Conservation (phyloP, 2,888 invertebrate species). For the Chamaedrilus cognettii region DNA sequence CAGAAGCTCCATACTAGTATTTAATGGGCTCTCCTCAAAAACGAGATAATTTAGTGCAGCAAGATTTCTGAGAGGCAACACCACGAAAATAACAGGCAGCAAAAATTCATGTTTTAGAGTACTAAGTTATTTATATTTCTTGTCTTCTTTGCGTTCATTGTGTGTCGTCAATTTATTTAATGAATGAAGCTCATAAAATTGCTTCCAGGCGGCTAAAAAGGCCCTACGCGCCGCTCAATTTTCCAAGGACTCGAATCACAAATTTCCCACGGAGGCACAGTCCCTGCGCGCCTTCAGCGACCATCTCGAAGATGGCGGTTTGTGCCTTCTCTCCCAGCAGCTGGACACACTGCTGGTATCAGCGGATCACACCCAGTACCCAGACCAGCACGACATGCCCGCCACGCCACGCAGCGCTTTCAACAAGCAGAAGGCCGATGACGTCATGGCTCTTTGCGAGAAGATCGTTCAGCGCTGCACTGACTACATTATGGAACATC, state of each 20-base stretch:
- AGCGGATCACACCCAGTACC: not conserved
- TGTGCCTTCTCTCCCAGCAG: not conserved
- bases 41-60: no score
- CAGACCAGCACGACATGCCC: not conserved
- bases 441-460: not conserved
- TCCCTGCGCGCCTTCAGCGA: not conserved
- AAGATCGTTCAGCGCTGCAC: not conserved
- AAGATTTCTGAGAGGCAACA: no score
- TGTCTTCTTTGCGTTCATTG: no score
- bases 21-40: no score
- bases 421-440: not conserved
- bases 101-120: no score
- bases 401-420: not conserved
- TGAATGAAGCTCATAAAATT: no score
- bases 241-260: not conserved
- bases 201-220: not conserved
- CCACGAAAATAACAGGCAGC: no score
- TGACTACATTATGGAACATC: not conserved
- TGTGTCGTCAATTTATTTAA: no score
- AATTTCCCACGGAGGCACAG: not conserved
- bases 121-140: no score
- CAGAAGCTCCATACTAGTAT: no score
- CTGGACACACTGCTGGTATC: not conserved
- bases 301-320: not conserved
- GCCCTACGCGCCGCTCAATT: not conserved